Conservation (phyloP, 2,797 vertebrate genomes). For the Gila robusta region DNA sequence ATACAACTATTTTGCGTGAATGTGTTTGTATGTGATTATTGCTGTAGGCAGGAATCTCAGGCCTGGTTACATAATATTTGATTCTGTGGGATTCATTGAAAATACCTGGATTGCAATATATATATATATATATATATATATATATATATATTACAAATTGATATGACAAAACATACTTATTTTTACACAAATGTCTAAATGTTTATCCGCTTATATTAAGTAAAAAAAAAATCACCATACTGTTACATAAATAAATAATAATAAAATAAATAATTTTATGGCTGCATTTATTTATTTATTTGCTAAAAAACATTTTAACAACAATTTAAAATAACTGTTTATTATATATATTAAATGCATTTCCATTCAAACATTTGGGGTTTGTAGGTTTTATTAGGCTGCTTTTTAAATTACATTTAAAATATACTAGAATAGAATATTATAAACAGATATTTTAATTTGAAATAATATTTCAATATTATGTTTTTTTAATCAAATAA, state of each 20-base stretch:
- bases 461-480: too few species aligned
- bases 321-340: too few species aligned
- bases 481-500: not conserved
- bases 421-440: too few species aligned
- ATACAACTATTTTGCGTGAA: not conserved
- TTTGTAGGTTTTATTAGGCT: too few species aligned
- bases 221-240: not conserved
- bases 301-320: not conserved
- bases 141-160: not conserved
- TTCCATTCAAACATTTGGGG: not conserved
- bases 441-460: too few species aligned
- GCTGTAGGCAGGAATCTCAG: not conserved
- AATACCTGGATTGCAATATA: not conserved
- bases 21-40: not conserved
- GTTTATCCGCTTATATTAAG: not conserved
- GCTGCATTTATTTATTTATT: not conserved
- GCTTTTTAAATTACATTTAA: too few species aligned
- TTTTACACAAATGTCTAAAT: not conserved
- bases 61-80: not conserved
- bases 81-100: not conserved
- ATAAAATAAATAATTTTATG: not conserved
- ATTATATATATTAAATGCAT: too few species aligned
- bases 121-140: too few species aligned
- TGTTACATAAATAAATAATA: not conserved
- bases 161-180: not conserved